Evolutionary conservation across 2,113 vertebrate species (phyloP), one percentile per base, ranked within the genome.

Genomic region (Sorex fumeus): DNA sequence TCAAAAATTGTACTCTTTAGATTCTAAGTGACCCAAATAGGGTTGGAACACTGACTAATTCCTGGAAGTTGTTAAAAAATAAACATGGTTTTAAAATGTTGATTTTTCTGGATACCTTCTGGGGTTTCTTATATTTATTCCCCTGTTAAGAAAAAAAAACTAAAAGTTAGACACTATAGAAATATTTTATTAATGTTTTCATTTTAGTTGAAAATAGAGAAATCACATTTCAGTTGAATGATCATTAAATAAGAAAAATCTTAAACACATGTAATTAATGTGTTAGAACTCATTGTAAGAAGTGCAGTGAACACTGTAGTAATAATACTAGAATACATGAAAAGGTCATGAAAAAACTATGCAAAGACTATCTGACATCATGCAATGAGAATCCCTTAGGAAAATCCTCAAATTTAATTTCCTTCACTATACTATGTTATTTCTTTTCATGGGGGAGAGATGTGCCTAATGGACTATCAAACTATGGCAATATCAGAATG

Each of bases 321-420:
- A 75, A 87, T 45, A 62, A 70, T 93, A 91, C 28, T 6, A 76
- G 40, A 88, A 85, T 1, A 81, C 18, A 84, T 34, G 23, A n/a
- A 43, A 88, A 87, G 34, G 64, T 69, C 5, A 91, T 0, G 11
- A 13, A 66, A 23, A 50, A 5, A 1, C 19, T 43, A 45, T 62
- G 64, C 40, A 25, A 4, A 69, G 53, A 67, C 45, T 4, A 25
- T 36, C 11, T 93, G 84, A n/a, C 10, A 2, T 8, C 19, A 34
- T 34, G 10, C 83, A 30, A 50, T 87, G 9, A 81, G 15, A 89
- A 27, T 80, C 19, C 30, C 43, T 66, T 13, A 69, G 12, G 27
- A 82, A 90, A 94, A 45, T 66, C 34, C 40, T 78, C 75, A 82
- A 23, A 32, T 62, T 4, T 18, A 74, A 3, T 1, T 70, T 8